These are phyloP conservation scores for Acanthopagrus latus DNA, from an alignment of 2,797 vertebrate species.

Conservation along the genomic window DNA sequence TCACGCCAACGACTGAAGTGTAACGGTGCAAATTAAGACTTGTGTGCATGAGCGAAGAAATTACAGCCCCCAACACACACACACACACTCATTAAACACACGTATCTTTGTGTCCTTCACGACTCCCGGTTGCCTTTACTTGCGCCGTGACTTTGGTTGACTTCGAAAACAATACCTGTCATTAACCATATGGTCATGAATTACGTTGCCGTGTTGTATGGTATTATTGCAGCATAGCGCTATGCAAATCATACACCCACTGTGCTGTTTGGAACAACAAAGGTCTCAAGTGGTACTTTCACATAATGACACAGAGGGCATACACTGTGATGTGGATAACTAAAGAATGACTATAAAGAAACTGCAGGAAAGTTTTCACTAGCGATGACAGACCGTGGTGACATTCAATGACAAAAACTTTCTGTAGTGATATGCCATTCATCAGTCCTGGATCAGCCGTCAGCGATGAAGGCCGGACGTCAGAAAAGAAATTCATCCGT, in stretches of 20 bases:
- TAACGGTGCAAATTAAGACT: slow-evolving; percentile 38
- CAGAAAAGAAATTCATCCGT: not conserved
- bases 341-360: not conserved
- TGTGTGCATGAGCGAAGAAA: slow-evolving; percentile 31
- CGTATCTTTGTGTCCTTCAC: slow-evolving; percentile 28
- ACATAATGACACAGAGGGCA: slow-evolving; percentile 13
- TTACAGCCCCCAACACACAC: slow-evolving; percentile 12
- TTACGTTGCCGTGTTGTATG: slow-evolving; percentile 30
- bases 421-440: not conserved
- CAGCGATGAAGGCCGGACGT: not conserved
- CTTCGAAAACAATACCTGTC: slow-evolving; percentile 52
- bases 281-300: slow-evolving; percentile 17
- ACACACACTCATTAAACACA: slow-evolving; percentile 11
- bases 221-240: slow-evolving; percentile 18
- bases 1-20: slow-evolving; percentile 17
- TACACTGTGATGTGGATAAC: not conserved
- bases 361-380: not conserved
- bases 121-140: slow-evolving; percentile 25
- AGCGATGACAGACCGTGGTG: not conserved
- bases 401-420: not conserved
- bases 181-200: slow-evolving; percentile 63
- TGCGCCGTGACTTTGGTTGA: slow-evolving; percentile 61
- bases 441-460: not conserved
- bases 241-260: slow-evolving; percentile 47
- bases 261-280: slow-evolving; percentile 33